phyloP scores from a whole-genome alignment of 2,797 vertebrate species.

The Cuniculus paca region DNA sequence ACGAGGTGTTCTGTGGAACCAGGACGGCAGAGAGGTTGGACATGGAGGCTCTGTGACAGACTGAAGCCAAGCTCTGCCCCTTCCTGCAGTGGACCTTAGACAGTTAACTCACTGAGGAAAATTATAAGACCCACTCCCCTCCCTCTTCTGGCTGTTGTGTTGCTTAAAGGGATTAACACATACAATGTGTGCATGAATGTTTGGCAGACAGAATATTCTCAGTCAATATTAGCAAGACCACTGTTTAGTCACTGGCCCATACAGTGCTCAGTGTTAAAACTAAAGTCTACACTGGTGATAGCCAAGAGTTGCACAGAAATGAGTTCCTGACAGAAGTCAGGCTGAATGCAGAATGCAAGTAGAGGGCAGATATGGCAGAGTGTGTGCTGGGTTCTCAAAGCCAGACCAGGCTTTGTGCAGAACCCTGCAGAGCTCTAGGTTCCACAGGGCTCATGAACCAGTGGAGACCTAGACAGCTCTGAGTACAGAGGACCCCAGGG shows the following conservation, averaged over 20 bases:
- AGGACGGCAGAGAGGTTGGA: background rate
- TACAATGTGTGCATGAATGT: background rate
- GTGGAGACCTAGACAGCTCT: background rate
- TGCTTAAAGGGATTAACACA: background rate
- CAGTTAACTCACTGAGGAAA: background rate
- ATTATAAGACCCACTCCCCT: background rate
- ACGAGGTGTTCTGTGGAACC: accelerated
- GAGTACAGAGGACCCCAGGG: background rate
- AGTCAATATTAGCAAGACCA: background rate
- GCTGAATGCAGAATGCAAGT: background rate
- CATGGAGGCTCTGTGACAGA: background rate
- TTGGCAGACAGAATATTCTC: background rate
- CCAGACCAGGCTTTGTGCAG: background rate
- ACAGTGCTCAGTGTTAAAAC: background rate
- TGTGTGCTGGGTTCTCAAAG: background rate
- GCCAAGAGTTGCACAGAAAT: background rate
- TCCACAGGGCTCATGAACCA: background rate
- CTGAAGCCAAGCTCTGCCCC: background rate
- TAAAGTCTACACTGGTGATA: background rate
- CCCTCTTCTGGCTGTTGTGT: background rate
- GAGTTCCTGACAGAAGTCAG: background rate
- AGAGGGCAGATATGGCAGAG: background rate
- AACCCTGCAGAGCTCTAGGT: background rate
- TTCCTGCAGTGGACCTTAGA: background rate
- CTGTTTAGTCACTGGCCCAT: background rate